phyloP scores from a whole-genome alignment of 2,113 vertebrate species.

The Elgaria multicarinata region DNA sequence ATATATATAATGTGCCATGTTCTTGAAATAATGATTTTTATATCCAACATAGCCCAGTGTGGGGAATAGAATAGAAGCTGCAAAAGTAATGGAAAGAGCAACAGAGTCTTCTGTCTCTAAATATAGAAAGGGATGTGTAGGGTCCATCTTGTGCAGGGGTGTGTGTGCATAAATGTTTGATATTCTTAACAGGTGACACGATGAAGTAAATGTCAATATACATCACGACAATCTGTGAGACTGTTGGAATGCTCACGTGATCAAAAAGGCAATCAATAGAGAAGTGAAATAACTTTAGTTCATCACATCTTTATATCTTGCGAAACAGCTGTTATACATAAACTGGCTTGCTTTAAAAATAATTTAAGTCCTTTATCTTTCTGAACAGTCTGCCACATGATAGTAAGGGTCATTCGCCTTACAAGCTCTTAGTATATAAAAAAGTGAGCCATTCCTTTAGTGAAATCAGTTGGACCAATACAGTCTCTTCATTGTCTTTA shows the following conservation, averaged over 20 bases:
- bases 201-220: not conserved
- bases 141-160: not conserved
- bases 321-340: not conserved
- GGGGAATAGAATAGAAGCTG: not conserved
- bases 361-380: not conserved
- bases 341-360: too few species aligned
- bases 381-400: not conserved
- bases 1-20: not conserved
- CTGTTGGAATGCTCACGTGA: not conserved
- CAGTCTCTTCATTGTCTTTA: slow-evolving; percentile 51
- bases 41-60: not conserved
- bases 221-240: not conserved
- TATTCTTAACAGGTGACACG: not conserved
- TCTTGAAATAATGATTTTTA: not conserved
- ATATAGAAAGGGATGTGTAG: not conserved
- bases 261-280: not conserved
- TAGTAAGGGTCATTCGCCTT: not conserved
- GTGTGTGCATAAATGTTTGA: not conserved
- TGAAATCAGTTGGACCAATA: slow-evolving; percentile 51
- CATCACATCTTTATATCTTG: not conserved
- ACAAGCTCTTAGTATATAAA: too few species aligned
- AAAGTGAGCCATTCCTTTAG: slow-evolving; percentile 55
- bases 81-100: not conserved
- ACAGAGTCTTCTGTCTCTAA: not conserved
- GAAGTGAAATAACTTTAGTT: not conserved